These are phyloP conservation scores for Pseudomyrmex sp. DNA, from an alignment of 1,140 invertebrate genomes.

Conservation along the genomic window DNA sequence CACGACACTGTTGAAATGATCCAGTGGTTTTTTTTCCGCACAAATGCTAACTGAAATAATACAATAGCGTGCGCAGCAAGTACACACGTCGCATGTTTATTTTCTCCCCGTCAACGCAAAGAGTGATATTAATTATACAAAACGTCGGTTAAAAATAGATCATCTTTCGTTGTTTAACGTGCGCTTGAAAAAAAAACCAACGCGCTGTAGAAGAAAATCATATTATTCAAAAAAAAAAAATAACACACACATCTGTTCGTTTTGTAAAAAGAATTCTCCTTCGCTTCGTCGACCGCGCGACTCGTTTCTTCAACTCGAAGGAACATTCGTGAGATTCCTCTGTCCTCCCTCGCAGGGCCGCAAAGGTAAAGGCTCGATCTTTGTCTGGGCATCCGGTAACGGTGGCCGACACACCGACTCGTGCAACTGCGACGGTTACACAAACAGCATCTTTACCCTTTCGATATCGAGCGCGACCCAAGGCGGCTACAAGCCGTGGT, in stretches of 20 bases:
- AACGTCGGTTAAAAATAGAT: neutral
- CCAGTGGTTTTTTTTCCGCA: conserved; percentile 1
- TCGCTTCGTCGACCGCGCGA: conserved; percentile 24
- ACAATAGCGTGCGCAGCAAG: neutral
- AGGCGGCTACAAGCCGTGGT: conserved; percentile 98
- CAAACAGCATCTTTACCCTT: conserved; percentile 99
- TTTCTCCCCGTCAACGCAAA: neutral
- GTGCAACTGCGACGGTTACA: conserved; percentile 99
- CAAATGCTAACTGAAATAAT: conserved; percentile 8
- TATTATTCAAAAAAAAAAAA: too few relatives aligned
- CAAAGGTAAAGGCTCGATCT: conserved; percentile 98
- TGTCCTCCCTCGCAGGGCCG: conserved; percentile 88
- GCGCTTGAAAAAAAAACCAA: neutral
- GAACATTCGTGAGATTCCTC: neutral
- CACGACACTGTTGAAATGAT: neutral
- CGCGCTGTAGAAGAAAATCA: neutral
- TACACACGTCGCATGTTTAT: neutral
- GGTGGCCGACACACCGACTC: conserved; percentile 98
- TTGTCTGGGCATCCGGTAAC: conserved; percentile 99
- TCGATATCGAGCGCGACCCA: conserved; percentile 99
- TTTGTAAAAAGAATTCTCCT: neutral
- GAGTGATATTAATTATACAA: neutral
- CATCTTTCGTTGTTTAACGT: neutral
- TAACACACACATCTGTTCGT: neutral
- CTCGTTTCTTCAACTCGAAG: too few relatives aligned